Percentiles rank a stretch among this genome's conserved stretches.
Evolutionary conservation across 2,113 vertebrate genomes (phyloP).

Genomic region (Colinus virginianus): DNA sequence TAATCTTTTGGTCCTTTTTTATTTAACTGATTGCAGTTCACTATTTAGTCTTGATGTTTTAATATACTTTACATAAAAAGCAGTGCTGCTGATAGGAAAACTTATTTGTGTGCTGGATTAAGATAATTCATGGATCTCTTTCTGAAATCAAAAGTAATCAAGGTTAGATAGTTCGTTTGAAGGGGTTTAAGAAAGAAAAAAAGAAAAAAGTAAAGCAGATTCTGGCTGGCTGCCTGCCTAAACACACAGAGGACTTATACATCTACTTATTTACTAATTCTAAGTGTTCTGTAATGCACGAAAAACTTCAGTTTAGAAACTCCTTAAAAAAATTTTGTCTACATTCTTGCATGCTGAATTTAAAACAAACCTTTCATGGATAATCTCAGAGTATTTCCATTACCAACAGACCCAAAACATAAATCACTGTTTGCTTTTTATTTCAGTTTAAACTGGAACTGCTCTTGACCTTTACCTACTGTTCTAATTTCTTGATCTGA

Average conservation of each 20-base stretch:
- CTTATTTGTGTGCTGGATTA: not conserved
- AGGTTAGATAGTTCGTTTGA: not conserved
- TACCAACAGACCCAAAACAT: not conserved
- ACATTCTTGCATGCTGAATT: not conserved
- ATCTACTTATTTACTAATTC: not conserved
- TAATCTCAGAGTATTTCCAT: not conserved
- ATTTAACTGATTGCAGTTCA: not conserved
- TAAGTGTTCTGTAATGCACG: not conserved
- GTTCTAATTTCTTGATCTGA: not conserved
- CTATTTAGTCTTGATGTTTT: not conserved
- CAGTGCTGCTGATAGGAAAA: not conserved
- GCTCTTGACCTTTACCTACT: not conserved
- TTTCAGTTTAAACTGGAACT: not conserved
- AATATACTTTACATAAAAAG: not conserved
- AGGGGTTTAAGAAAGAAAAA: not conserved
- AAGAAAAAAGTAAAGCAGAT: not conserved
- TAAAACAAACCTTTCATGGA: not conserved
- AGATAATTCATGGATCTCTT: not conserved
- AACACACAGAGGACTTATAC: not conserved
- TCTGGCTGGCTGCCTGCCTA: not conserved
- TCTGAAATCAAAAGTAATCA: not conserved
- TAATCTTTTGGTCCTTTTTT: not conserved
- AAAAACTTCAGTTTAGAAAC: not conserved
- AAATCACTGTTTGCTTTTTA: not conserved
- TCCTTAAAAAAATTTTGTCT: not conserved